Base-by-base conservation (phyloP, 1,140 invertebrate species). In the Mylabris phalerata region DNA sequence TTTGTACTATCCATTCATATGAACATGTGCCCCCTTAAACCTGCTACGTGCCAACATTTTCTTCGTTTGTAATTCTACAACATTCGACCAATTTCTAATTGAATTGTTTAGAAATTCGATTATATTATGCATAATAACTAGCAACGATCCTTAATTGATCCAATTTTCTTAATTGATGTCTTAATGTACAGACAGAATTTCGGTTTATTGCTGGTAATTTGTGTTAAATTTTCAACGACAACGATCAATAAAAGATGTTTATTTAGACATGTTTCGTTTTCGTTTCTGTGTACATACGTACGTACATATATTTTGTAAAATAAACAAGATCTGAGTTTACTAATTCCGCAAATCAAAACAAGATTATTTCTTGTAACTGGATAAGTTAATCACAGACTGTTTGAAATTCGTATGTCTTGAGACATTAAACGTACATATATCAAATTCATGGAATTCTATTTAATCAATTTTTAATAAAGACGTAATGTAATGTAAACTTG, bases 1-100 rank as follows among this genome's bases (percentile, higher is more conserved):
- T 13, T 47, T 48, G 51, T 26, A 42, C 49, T 42, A 39, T 39
- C 38, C 47, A 26, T 61, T 19, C 48, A 45, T 55, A 51, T 48
- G 52, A 62, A 61, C 44, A 40, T 47, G 52, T 55, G 45, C 52
- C 48, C 48, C 13, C 27, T 50, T 67, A 63, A 67, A 65, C 61
- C 47, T 60, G 48, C 55, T 67, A 67, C 66, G 63, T 64, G 66
- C 59, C 51, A 26, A 45, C 43, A 52, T 61, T 66, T 65, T 67
- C 66, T 67, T 66, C 57, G 55, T 61, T 50, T 57, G 57, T 60
- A 64, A 67, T 66, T 67, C 19, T 19, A 19, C 19, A 19, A 19
- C 19, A 19, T 19, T 19, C 19, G 19, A 19, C 19, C 19, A 19
- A 19, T 19, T 19, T 19, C 19, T 19, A 19, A 19, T 19, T 19